Conservation (phyloP, 2,797 vertebrate genomes). For the Lepus townsendii region DNA sequence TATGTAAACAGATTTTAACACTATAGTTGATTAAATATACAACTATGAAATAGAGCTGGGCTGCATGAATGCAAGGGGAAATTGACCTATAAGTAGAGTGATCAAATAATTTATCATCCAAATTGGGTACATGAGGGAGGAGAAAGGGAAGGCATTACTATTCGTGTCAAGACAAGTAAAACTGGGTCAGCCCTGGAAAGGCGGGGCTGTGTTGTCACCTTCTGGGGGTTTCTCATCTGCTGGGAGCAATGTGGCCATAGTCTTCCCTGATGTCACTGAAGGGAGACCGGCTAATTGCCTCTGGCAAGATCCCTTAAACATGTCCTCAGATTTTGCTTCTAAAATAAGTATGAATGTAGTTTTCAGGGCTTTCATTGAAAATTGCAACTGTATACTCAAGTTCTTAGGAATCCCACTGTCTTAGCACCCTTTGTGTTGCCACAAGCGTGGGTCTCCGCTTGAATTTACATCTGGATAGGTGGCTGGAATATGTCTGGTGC, state of each 20-base stretch:
- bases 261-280: too few relatives aligned
- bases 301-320: neutral
- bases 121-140: neutral
- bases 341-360: too few relatives aligned
- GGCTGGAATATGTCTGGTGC: neutral
- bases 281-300: too few relatives aligned
- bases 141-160: neutral
- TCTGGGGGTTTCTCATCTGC: neutral
- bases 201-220: neutral
- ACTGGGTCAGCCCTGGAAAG: neutral
- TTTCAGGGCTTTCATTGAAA: neutral
- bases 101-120: neutral
- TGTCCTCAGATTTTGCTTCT: too few relatives aligned
- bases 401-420: neutral
- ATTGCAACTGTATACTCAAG: accelerated
- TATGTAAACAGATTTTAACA: neutral
- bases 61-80: neutral
- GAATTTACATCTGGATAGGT: neutral
- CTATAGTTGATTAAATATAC: neutral
- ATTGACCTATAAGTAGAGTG: neutral
- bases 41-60: neutral
- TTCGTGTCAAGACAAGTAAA: neutral
- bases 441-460: accelerated
- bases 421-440: neutral
- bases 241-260: neutral